A percentile compares a stretch with the other conserved stretches of the same genome.
Conservation (phyloP, 92 coral and sea anemone species). For the Galaxea fascicularis region DNA sequence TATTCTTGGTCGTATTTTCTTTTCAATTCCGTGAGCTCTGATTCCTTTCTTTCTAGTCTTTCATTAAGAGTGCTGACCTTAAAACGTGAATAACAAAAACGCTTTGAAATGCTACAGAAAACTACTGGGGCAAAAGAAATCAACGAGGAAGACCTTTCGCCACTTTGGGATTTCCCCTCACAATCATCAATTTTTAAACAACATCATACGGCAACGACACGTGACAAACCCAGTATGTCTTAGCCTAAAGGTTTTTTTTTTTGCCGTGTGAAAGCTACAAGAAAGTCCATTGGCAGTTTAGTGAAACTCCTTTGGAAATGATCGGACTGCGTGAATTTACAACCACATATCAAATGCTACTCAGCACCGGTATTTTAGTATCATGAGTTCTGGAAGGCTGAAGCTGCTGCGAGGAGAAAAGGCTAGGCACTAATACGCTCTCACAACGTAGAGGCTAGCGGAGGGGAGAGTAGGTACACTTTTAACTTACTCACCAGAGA, state of each 20-base stretch:
- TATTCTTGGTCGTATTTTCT: slow-evolving; percentile 78
- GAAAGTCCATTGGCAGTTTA: too few relatives aligned
- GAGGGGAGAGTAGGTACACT: background rate
- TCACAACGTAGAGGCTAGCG: background rate
- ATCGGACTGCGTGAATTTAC: too few relatives aligned
- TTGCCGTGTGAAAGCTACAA: too few relatives aligned
- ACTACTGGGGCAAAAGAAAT: background rate
- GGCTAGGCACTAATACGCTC: background rate
- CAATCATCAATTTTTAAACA: background rate
- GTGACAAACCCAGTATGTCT: too few relatives aligned
- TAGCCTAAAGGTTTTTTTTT: too few relatives aligned
- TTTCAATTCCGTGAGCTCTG: slow-evolving; percentile 81
- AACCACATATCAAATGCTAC: too few relatives aligned
- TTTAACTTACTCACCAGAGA: slow-evolving; percentile 69
- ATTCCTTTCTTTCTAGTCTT: slow-evolving; percentile 91
- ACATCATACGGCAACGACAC: background rate
- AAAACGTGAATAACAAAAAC: too few relatives aligned
- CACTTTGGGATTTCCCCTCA: too few relatives aligned
- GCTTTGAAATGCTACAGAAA: background rate
- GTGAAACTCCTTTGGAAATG: too few relatives aligned
- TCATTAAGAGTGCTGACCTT: slow-evolving; percentile 97
- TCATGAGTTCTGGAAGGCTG: too few relatives aligned
- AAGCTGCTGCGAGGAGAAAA: background rate
- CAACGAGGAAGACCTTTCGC: background rate
- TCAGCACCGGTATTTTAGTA: too few relatives aligned